Base-by-base conservation (phyloP, 2,113 vertebrate genomes). In the Serilophus lunatus region DNA sequence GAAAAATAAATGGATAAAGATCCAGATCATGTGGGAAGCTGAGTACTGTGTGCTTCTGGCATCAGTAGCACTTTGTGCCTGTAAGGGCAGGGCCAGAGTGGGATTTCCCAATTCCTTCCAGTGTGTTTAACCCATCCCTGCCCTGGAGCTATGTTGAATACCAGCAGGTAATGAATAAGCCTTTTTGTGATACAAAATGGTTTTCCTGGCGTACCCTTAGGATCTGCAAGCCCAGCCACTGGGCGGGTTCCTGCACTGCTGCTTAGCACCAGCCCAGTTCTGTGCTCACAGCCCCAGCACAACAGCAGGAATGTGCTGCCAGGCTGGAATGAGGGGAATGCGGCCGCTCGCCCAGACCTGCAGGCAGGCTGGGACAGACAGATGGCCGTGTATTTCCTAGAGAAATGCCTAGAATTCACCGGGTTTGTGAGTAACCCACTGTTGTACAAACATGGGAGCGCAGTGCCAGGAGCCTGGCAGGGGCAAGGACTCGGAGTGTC, bases 261-360 rank as follows among this genome's bases (percentile, higher is more conserved):
- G 83, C 87, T 95, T 54, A 75, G 63, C 84, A 69, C 78, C 77
- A 79, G 83, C 90, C 79, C 15, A 25, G 25, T 28, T 5, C 38
- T 40, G 11, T 9, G 70, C n/a, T n/a, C 9, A 7, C 80, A 77
- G 81, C 65, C 44, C 72, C 16, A 1, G 22, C 18, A 2, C 31
- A 14, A 33, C 5, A 26, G 59, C 86, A 87, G 92, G 93, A 90
- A 96, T 92, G 75, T 6, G 4, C 59, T 76, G 42, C 54, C 0
- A 13, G 74, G 61, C 89, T 94, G 94, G 95, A 96, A 96, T 95
- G 96, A 78, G 1, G 94, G 88, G 96, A 97, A 97, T 97, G 96
- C 16, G 1, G 85, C 93, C 1, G 54, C 95, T 93, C 3, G 57
- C 93, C 92, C 2, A 40, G 90, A 80, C 71, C 86, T 95, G 94